These are phyloP conservation scores for Manduca sexta DNA, from an alignment of 1,140 invertebrate species.

Conservation along the genomic window DNA sequence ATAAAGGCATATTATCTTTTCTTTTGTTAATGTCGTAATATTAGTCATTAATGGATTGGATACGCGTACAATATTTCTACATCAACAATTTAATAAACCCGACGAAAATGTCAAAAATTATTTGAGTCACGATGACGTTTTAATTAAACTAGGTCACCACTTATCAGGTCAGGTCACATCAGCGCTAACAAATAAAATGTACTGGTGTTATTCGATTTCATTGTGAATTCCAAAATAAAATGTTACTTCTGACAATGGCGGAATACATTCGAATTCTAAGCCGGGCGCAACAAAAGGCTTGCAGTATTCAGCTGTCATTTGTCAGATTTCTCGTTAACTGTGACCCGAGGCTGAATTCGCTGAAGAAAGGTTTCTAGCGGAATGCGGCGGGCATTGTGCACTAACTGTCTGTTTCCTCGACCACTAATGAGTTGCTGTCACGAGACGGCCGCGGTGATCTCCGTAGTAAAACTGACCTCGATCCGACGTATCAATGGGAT, in stretches of 20 bases:
- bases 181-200: background rate
- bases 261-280: constrained; percentile 4
- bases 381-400: constrained; percentile 36
- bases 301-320: constrained; percentile 15
- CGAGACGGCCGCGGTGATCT: constrained; percentile 16
- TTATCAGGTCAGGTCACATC: constrained; percentile 22
- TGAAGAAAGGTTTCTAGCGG: constrained; percentile 32
- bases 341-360: constrained; percentile 22
- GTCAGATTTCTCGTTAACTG: constrained; percentile 42
- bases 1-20: too few species aligned
- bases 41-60: too few species aligned
- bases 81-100: too few species aligned
- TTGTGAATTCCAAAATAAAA: background rate
- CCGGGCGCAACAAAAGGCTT: constrained; percentile 12
- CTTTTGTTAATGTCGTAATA: too few species aligned
- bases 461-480: constrained; percentile 17
- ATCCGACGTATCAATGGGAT: background rate
- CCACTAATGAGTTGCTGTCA: constrained; percentile 44
- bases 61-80: too few species aligned
- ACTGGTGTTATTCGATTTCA: background rate
- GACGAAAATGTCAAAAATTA: background rate
- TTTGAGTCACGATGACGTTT: constrained; percentile 5
- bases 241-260: background rate
- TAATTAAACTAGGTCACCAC: constrained; percentile 18
- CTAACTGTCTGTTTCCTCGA: constrained; percentile 35